phyloP scores from a whole-genome alignment of 2,113 vertebrate species.

The Chauna torquata region DNA sequence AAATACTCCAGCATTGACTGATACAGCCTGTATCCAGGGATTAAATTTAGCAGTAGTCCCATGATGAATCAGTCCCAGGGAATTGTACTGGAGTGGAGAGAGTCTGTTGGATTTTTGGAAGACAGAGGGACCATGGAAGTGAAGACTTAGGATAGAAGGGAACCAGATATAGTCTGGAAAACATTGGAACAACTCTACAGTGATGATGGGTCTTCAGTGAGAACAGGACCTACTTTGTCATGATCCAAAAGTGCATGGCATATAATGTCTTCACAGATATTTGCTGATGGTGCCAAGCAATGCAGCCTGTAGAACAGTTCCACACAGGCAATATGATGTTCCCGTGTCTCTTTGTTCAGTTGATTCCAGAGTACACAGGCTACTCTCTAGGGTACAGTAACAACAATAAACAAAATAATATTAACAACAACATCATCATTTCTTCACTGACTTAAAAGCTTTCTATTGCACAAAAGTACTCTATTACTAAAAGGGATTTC shows the following conservation, averaged over 20 bases:
- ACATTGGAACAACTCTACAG: background rate
- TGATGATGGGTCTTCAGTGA: background rate
- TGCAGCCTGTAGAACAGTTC: conserved; percentile 95
- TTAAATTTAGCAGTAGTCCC: background rate
- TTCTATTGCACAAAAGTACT: background rate
- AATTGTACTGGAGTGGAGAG: background rate
- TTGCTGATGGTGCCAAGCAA: conserved; percentile 91
- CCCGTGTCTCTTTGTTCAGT: conserved; percentile 87
- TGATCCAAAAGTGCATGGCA: conserved; percentile 87
- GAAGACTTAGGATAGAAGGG: background rate
- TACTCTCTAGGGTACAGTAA: conserved; percentile 78
- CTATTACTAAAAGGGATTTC: background rate
- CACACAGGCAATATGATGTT: conserved; percentile 91
- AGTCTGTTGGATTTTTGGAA: background rate
- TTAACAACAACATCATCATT: background rate
- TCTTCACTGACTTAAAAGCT: background rate
- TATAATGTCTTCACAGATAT: conserved; percentile 95
- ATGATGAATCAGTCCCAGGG: background rate
- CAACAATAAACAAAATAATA: background rate
- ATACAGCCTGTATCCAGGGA: background rate
- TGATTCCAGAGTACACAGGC: conserved; percentile 92
- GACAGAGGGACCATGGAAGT: background rate
- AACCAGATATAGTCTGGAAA: background rate
- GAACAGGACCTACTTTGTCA: conserved; percentile 82
- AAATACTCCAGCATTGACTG: background rate